Evolutionary conservation across 1,140 invertebrate species (phyloP), one percentile per base, ranked within the genome.

Genomic region (Helicoverpa armigera): DNA sequence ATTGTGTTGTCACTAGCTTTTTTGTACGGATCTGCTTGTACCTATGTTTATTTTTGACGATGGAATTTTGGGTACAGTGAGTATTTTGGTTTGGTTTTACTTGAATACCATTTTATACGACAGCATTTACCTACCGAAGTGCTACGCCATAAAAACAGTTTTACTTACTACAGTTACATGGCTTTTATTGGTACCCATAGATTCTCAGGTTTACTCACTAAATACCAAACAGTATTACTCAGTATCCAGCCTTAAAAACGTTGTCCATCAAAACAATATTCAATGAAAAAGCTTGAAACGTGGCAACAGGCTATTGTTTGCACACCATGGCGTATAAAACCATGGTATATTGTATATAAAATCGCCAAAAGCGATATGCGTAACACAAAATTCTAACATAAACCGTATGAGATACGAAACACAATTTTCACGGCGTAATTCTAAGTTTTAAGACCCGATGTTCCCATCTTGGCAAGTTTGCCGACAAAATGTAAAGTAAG

Each of bases 401-500:
- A 72, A 72, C 53, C 69, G 53, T 29, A 54, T 23, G 50, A 72
- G 69, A 72, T 72, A 72, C 50, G 53, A 72, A 18, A 70, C 48
- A 77, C 75, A 67, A 67, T n/a, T 63, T 76, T 76, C 60, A 60
- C 60, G 43, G 11, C 11, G 61, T 77, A 54, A 77, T 65, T 67
- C 75, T 77, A 77, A 77, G 75, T 77, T 77, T 31, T 48, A 77
- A 67, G 75, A 67, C 61, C 5, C 23, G 50, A 54, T 65, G 61
- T 77, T 56, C 56, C 35, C 63, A 65, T 65, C 69, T 80, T 75
- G 43, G 54, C 60, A 83, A 85, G 53, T 86, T 86, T 74, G 74
- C 80, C 83, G 83, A 80, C 78, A 80, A 87, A 88, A 87, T 83
- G 83, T 85, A 86, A 87, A 86, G 83, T 87, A 87, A 85, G 83